phyloP scores from a whole-genome alignment of 2,888 invertebrate species.

The Bhutanitis thaidina region DNA sequence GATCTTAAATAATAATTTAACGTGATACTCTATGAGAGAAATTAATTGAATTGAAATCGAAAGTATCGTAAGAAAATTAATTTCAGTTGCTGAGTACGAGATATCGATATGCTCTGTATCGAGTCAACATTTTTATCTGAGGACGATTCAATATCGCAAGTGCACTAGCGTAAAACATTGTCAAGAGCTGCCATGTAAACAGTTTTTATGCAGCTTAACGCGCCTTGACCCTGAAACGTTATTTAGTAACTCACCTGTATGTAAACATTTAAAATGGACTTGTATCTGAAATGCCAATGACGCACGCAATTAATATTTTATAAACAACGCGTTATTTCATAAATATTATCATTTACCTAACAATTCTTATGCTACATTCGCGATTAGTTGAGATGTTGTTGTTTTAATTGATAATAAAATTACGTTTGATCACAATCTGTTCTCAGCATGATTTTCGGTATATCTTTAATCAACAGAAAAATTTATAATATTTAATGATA shows the following conservation, averaged over 20 bases:
- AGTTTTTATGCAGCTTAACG: neutral
- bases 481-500: too few species aligned
- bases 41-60: neutral
- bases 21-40: neutral
- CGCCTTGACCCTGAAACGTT: slow-evolving; percentile 8
- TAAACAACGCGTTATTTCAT: slow-evolving; percentile 1
- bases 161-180: neutral
- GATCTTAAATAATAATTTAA: too few species aligned
- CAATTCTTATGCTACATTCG: too few species aligned
- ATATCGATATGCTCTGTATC: slow-evolving; percentile 9
- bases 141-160: neutral
- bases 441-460: too few species aligned
- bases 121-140: slow-evolving; percentile 8
- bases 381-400: too few species aligned
- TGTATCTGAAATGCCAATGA: neutral
- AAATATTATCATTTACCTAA: neutral
- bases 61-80: slow-evolving; percentile 10
- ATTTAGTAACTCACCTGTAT: neutral
- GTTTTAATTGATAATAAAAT: too few species aligned
- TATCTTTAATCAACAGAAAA: too few species aligned
- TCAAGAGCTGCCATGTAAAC: neutral
- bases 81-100: slow-evolving; percentile 4
- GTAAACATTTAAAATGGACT: neutral
- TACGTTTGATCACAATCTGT: too few species aligned
- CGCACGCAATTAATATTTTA: neutral